Percentiles rank a stretch among this genome's conserved stretches.
phyloP scores from a whole-genome alignment of 2,888 invertebrate genomes.

The Stenolophus ochropezus region DNA sequence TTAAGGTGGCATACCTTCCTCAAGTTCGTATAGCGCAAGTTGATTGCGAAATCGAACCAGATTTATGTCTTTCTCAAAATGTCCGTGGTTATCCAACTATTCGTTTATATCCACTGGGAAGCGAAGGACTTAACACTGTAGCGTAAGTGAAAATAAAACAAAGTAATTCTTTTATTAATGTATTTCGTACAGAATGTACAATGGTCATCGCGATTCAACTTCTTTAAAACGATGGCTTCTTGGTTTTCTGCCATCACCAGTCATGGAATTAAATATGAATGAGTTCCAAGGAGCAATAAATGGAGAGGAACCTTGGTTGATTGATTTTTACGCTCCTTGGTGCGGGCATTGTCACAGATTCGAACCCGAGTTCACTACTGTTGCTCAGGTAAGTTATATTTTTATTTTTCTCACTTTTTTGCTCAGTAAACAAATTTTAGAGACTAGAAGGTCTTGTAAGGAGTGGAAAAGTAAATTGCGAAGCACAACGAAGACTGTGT shows the following conservation, averaged over 20 bases:
- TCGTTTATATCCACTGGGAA: conserved; percentile 79
- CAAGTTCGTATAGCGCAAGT: conserved; percentile 79
- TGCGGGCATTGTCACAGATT: conserved; percentile 79
- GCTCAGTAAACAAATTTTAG: conserved; percentile 64
- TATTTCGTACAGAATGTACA: conserved; percentile 74
- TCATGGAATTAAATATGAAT: conserved; percentile 72
- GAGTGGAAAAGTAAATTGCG: conserved; percentile 81
- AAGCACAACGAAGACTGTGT: conserved; percentile 75
- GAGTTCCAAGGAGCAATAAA: conserved; percentile 74
- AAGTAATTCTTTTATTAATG: conserved; percentile 41
- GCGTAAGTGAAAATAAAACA: conserved; percentile 71
- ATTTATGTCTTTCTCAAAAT: conserved; percentile 77
- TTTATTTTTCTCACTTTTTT: background rate
- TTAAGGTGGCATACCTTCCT: conserved; percentile 73
- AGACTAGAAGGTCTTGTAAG: conserved; percentile 75
- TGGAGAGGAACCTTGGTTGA: conserved; percentile 74
- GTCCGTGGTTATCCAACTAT: conserved; percentile 82
- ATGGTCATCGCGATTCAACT: conserved; percentile 78
- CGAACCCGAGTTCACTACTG: conserved; percentile 80
- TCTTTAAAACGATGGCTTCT: conserved; percentile 80
- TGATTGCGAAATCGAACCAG: conserved; percentile 78
- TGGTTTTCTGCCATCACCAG: conserved; percentile 78
- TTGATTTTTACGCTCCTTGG: conserved; percentile 84
- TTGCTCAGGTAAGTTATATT: conserved; percentile 76
- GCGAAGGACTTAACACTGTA: conserved; percentile 73